Evolutionary conservation across 1,140 invertebrate genomes (phyloP).

Genomic region (Leptinotarsa defecta): DNA sequence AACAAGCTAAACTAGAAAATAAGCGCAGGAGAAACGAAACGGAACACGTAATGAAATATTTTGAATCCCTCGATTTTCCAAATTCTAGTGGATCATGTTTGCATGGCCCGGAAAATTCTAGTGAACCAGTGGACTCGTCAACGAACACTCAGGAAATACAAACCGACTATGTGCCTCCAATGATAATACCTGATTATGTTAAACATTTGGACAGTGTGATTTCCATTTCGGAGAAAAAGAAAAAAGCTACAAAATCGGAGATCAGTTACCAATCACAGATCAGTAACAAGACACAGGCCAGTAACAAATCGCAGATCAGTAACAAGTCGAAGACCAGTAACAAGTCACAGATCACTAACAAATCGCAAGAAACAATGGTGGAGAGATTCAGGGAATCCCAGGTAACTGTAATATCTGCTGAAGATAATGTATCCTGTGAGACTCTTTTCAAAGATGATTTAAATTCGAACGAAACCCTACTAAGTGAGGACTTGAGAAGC

Average conservation of each 20-base stretch:
- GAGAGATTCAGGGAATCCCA: neutral
- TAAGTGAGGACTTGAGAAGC: too few relatives aligned
- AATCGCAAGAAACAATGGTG: neutral
- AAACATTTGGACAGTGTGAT: too few relatives aligned
- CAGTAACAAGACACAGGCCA: too few relatives aligned
- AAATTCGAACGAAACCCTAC: too few relatives aligned
- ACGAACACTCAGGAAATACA: slow-evolving; percentile 39
- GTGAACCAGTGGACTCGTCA: neutral
- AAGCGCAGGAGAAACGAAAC: neutral
- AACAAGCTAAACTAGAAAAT: slow-evolving; percentile 3
- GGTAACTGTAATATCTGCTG: neutral
- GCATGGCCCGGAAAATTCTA: neutral
- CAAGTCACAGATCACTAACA: neutral
- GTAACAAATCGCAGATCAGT: too few relatives aligned
- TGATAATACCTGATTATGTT: neutral
- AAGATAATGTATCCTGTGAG: neutral
- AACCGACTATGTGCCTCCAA: slow-evolving; percentile 23
- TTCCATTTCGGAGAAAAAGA: neutral
- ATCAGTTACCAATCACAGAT: neutral
- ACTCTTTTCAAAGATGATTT: neutral
- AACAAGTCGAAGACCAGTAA: too few relatives aligned
- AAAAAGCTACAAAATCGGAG: slow-evolving; percentile 3
- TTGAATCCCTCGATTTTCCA: neutral
- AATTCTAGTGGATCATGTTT: neutral
- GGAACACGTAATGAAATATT: slow-evolving; percentile 12